A percentile compares a stretch with the other conserved stretches of the same genome.
These are phyloP conservation scores for Pogonophryne albipinna DNA, from an alignment of 2,797 vertebrate species.

Conservation along the genomic window DNA sequence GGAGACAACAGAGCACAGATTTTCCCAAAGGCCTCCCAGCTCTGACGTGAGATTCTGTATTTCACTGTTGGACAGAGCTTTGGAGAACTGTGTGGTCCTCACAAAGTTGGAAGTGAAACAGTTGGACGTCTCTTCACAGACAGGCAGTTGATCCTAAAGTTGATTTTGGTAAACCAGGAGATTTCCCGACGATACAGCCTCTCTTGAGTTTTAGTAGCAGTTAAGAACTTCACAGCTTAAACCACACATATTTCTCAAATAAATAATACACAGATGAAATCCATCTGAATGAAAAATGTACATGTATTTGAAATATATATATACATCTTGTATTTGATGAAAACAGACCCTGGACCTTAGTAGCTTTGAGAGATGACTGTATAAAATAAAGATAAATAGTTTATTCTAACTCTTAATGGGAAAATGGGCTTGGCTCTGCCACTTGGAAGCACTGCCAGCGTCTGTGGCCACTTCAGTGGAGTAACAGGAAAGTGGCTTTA, in stretches of 20 bases:
- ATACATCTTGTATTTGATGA: conserved; percentile 49
- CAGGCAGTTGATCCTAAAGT: conserved; percentile 53
- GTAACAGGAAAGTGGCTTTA: conserved; percentile 42
- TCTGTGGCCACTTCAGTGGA: conserved; percentile 52
- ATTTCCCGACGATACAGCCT: conserved; percentile 61
- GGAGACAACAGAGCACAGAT: conserved; percentile 54
- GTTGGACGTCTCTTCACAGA: conserved; percentile 54
- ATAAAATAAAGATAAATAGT: conserved; percentile 79
- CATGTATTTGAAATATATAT: conserved; percentile 67
- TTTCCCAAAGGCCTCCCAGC: conserved; percentile 65
- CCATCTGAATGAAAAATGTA: conserved; percentile 26
- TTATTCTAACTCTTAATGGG: conserved; percentile 80
- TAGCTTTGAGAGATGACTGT: conserved; percentile 77
- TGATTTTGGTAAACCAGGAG: conserved; percentile 69
- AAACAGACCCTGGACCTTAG: conserved; percentile 47
- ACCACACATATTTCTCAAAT: conserved; percentile 56
- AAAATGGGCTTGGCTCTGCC: conserved; percentile 54
- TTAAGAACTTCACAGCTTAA: conserved; percentile 43
- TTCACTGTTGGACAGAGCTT: conserved; percentile 34
- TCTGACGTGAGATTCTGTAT: conserved; percentile 50
- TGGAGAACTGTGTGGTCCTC: conserved; percentile 65
- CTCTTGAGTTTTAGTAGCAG: conserved; percentile 45
- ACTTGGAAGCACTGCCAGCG: conserved; percentile 37
- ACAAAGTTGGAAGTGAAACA: conserved; percentile 50
- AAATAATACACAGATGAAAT: conserved; percentile 34